Conservation (phyloP, 2,113 vertebrate genomes). For the Sula dactylatra region DNA sequence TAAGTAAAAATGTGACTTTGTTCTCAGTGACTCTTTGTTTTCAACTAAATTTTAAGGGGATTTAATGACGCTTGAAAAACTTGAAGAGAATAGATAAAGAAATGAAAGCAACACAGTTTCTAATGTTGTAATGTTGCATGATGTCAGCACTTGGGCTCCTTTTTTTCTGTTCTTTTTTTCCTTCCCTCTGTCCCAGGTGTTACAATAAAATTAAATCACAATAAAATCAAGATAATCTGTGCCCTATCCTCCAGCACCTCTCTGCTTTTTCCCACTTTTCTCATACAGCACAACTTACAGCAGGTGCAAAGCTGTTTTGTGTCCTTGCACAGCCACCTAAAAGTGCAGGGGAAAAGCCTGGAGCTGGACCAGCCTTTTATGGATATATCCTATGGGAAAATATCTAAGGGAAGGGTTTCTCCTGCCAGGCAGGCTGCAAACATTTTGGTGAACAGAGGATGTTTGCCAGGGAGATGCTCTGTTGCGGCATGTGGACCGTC, state of each 20-base stretch:
- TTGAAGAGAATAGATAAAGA: not conserved
- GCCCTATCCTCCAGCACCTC: not conserved
- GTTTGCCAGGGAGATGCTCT: not conserved
- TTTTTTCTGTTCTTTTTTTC: not conserved
- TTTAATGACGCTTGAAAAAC: not conserved
- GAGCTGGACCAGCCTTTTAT: not conserved
- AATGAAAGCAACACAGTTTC: not conserved
- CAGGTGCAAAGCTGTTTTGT: not conserved
- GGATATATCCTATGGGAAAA: not conserved
- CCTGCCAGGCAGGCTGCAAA: not conserved
- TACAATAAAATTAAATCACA: not conserved
- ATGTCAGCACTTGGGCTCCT: not conserved
- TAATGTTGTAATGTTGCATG: not conserved
- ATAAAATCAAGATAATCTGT: not conserved
- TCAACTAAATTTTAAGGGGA: not conserved
- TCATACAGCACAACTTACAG: not conserved
- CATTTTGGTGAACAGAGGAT: not conserved
- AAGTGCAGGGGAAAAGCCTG: not conserved
- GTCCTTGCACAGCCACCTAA: not conserved
- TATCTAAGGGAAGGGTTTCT: not conserved
- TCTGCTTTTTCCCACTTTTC: not conserved
- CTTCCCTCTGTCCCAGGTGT: not conserved
- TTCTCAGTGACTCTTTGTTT: not conserved
- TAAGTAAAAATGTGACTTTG: not conserved
- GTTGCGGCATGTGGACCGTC: accelerated